Conservation (phyloP, 2,888 invertebrate genomes). For the Tricholauxania praeusta region DNA sequence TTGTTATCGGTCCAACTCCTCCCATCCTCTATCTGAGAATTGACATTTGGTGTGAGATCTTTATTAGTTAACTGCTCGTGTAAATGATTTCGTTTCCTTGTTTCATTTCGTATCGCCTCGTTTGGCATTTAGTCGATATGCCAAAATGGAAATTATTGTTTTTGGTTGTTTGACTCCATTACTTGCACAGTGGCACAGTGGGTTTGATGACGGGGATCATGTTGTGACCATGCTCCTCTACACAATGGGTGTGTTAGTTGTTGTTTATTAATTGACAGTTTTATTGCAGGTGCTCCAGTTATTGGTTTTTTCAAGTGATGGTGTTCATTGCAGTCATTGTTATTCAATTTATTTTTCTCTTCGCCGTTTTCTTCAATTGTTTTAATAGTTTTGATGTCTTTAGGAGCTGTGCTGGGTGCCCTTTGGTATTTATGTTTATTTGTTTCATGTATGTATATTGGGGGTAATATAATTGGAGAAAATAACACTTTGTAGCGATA, state of each 20-base stretch:
- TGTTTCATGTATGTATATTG: too few species aligned
- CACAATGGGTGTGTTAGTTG: conserved; percentile 42
- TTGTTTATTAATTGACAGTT: conserved; percentile 63
- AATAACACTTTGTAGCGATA: too few species aligned
- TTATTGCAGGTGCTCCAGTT: conserved; percentile 47
- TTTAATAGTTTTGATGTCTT: background rate
- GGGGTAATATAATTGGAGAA: too few species aligned
- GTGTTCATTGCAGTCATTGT: conserved; percentile 22
- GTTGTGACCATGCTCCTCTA: background rate
- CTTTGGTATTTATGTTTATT: too few species aligned
- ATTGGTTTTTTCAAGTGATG: background rate
- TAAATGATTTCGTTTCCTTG: conserved; percentile 34
- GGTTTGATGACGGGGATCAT: background rate
- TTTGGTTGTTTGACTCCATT: conserved; percentile 8
- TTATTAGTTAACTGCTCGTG: conserved; percentile 50
- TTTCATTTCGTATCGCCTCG: conserved; percentile 43
- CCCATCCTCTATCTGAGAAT: background rate
- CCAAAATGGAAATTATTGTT: conserved; percentile 30
- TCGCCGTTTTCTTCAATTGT: conserved; percentile 14
- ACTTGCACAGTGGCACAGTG: background rate
- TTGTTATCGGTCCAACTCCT: background rate
- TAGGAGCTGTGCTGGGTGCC: background rate
- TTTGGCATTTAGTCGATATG: conserved; percentile 52
- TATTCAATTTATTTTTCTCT: conserved; percentile 28
- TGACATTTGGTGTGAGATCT: conserved; percentile 47